phyloP scores from a whole-genome alignment of 1,140 invertebrate species.

The Proales similis region DNA sequence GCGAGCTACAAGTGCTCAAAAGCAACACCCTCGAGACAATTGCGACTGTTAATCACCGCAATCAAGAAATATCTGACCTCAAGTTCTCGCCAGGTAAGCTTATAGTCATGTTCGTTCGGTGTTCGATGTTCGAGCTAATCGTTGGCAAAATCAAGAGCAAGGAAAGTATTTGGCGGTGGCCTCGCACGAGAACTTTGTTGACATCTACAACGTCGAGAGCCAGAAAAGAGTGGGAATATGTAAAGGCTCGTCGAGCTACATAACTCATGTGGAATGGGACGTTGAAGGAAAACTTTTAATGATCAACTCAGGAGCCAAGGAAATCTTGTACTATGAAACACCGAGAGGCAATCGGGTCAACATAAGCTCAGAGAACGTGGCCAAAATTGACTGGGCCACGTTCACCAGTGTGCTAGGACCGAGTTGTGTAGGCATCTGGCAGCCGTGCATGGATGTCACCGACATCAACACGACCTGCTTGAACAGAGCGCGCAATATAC shows the following conservation, averaged over 20 bases:
- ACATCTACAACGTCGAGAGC: slow-evolving; percentile 52
- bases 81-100: slow-evolving; percentile 51
- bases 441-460: slow-evolving; percentile 52
- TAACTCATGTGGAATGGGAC: slow-evolving; percentile 54
- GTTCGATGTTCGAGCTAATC: not conserved
- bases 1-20: slow-evolving; percentile 39
- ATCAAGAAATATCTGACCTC: slow-evolving; percentile 53
- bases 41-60: slow-evolving; percentile 47
- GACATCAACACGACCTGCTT: slow-evolving; percentile 50
- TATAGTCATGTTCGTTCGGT: not conserved
- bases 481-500: slow-evolving; percentile 43
- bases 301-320: slow-evolving; percentile 52
- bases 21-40: slow-evolving; percentile 44
- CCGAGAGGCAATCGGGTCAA: slow-evolving; percentile 49
- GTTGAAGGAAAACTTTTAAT: slow-evolving; percentile 50
- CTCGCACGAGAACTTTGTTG: slow-evolving; percentile 55
- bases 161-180: slow-evolving; percentile 54
- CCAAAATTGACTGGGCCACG: slow-evolving; percentile 48
- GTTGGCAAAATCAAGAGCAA: not conserved
- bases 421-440: slow-evolving; percentile 52
- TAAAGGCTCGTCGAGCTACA: slow-evolving; percentile 53
- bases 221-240: slow-evolving; percentile 51
- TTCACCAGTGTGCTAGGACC: slow-evolving; percentile 51
- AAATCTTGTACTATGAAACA: slow-evolving; percentile 53
- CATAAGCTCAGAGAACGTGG: slow-evolving; percentile 44